phyloP scores from a whole-genome alignment of 2,113 vertebrate genomes.

The Clarias batrachus region DNA sequence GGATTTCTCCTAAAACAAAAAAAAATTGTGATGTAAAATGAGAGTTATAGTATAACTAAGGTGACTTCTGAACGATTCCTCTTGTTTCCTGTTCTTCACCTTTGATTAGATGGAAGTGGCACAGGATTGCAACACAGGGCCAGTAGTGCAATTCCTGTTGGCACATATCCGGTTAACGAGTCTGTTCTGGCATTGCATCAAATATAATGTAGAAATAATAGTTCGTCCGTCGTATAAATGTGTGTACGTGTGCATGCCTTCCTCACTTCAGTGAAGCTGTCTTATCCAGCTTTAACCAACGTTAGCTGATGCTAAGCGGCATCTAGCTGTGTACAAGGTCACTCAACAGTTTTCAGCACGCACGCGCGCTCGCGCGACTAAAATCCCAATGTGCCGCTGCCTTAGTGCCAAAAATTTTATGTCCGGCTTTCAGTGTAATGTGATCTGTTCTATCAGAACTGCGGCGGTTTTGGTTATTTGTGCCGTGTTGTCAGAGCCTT shows the following conservation, averaged over 20 bases:
- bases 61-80: not conserved
- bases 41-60: not conserved
- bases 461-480: not conserved
- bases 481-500: not conserved
- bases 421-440: no score
- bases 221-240: not conserved
- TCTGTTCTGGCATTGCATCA: not conserved
- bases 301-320: conserved; percentile 14
- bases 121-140: not conserved
- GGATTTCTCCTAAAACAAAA: not conserved
- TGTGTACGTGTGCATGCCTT: not conserved
- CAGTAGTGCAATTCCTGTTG: not conserved
- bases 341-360: not conserved
- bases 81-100: not conserved
- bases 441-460: no score
- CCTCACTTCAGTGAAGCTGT: not conserved
- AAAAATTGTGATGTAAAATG: not conserved
- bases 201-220: not conserved
- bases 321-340: conserved; percentile 18
- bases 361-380: not conserved
- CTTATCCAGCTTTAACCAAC: not conserved
- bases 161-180: not conserved
- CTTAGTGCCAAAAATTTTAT: not conserved
- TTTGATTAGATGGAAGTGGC: not conserved
- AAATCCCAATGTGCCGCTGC: not conserved